Conservation (phyloP, 2,113 vertebrate species). For the Nothobranchius kuhntae region DNA sequence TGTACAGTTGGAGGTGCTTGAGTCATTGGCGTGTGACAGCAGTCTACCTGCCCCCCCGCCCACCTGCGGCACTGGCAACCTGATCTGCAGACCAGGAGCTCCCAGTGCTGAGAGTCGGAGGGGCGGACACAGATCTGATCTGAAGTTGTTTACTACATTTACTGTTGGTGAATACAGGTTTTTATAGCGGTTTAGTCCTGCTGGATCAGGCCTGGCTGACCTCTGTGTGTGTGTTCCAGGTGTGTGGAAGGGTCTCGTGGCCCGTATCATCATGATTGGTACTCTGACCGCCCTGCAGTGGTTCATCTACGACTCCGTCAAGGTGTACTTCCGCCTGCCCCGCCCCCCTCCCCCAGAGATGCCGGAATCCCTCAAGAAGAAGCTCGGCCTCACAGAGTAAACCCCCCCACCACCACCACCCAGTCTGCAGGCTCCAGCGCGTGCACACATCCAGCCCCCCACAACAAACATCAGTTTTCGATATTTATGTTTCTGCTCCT, state of each 20-base stretch:
- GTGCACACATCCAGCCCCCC: neutral
- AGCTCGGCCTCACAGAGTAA: slow-evolving; percentile 92
- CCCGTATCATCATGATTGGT: slow-evolving; percentile 99
- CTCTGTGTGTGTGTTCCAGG: slow-evolving; percentile 73
- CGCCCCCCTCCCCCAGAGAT: slow-evolving; percentile 98
- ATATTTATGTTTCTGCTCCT: slow-evolving; percentile 67
- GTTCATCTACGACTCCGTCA: slow-evolving; percentile 99
- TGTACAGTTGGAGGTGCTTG: slow-evolving; percentile 95
- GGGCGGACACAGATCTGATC: slow-evolving; percentile 80
- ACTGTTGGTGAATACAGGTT: too few relatives aligned
- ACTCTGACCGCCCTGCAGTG: slow-evolving; percentile 98
- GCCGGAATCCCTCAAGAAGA: slow-evolving; percentile 98
- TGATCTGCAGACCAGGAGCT: slow-evolving; percentile 25
- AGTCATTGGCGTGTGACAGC: slow-evolving; percentile 97
- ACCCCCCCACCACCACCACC: neutral
- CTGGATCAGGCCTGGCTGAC: too few relatives aligned
- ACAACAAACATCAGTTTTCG: slow-evolving; percentile 58
- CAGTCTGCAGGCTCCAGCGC: slow-evolving; percentile 7
- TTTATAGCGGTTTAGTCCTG: too few relatives aligned
- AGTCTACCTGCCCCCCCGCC: slow-evolving; percentile 87
- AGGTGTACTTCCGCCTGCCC: slow-evolving; percentile 98
- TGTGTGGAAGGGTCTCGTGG: slow-evolving; percentile 97
- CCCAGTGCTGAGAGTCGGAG: slow-evolving; percentile 56
- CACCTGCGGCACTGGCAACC: slow-evolving; percentile 54
- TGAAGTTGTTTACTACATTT: slow-evolving; percentile 71